Conservation (phyloP, 1,140 invertebrate genomes). For the Drosophila mayri region DNA sequence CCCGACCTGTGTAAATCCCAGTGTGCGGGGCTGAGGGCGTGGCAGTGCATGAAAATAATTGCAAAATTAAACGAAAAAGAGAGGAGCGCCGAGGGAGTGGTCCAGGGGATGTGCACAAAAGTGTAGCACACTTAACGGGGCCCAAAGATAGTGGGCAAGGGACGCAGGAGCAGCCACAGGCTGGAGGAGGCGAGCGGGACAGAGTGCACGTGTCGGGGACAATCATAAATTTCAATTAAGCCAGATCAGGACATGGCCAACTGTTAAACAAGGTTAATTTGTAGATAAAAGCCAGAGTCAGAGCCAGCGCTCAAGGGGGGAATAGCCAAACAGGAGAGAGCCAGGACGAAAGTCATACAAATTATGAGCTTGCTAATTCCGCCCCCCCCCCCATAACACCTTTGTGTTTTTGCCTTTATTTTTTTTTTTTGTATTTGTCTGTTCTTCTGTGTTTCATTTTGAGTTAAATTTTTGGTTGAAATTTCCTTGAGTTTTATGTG, state of each 20-base stretch:
- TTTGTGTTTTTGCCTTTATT: constrained; percentile 21
- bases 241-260: constrained; percentile 52
- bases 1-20: constrained; percentile 4
- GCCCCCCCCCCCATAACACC: constrained; percentile 12
- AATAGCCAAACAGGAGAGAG: no score
- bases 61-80: constrained; percentile 60
- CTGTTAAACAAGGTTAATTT: constrained; percentile 62
- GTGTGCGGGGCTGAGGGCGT: constrained; percentile 33
- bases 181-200: background rate
- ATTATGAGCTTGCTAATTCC: constrained; percentile 43
- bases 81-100: background rate
- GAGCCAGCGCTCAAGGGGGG: background rate
- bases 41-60: constrained; percentile 72
- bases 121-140: constrained; percentile 65
- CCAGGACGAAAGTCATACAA: constrained; percentile 34
- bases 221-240: constrained; percentile 80
- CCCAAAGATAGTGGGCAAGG: background rate
- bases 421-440: background rate
- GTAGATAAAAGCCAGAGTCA: constrained; percentile 51
- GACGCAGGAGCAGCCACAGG: background rate
- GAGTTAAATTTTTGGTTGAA: constrained; percentile 8
- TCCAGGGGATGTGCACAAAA: constrained; percentile 34
- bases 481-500: constrained; percentile 17
- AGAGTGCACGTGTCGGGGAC: constrained; percentile 46
- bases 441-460: background rate